phyloP scores from a whole-genome alignment of 1,140 invertebrate species.

The Teleopsis dalmanni region DNA sequence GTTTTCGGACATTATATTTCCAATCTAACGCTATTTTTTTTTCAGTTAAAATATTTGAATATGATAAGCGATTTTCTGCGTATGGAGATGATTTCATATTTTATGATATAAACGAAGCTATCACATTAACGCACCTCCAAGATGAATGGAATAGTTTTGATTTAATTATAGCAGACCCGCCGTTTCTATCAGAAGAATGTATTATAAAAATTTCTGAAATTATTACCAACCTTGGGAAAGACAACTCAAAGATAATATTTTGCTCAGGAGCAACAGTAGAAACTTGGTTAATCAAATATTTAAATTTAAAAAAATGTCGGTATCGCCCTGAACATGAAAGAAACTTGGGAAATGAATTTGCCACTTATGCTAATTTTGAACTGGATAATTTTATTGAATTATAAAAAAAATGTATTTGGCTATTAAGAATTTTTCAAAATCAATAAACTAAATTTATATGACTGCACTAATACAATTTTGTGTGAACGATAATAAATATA shows the following conservation, averaged over 20 bases:
- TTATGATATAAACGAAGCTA: conserved; percentile 83
- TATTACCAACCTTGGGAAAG: conserved; percentile 65
- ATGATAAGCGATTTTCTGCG: conserved; percentile 68
- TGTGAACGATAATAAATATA: neutral
- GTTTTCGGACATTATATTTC: neutral
- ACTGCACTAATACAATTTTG: neutral
- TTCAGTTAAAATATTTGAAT: conserved; percentile 74
- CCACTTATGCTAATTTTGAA: conserved; percentile 81
- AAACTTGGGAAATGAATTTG: conserved; percentile 88
- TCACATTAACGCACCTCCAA: conserved; percentile 51
- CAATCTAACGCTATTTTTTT: conserved; percentile 22
- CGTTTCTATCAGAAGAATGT: conserved; percentile 90
- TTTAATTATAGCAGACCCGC: conserved; percentile 86
- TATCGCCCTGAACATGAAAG: conserved; percentile 79
- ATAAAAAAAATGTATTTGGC: neutral
- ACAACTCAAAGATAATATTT: conserved; percentile 63
- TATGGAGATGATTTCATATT: conserved; percentile 75
- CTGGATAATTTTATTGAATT: conserved; percentile 46
- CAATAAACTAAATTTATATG: neutral
- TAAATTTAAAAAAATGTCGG: conserved; percentile 57
- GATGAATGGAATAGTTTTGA: conserved; percentile 62
- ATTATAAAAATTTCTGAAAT: conserved; percentile 75
- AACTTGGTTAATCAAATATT: conserved; percentile 55
- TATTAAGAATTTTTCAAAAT: neutral
- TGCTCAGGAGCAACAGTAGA: conserved; percentile 84